phyloP scores from a whole-genome alignment of 2,888 invertebrate genomes.

The Lasioglossum vierecki region DNA sequence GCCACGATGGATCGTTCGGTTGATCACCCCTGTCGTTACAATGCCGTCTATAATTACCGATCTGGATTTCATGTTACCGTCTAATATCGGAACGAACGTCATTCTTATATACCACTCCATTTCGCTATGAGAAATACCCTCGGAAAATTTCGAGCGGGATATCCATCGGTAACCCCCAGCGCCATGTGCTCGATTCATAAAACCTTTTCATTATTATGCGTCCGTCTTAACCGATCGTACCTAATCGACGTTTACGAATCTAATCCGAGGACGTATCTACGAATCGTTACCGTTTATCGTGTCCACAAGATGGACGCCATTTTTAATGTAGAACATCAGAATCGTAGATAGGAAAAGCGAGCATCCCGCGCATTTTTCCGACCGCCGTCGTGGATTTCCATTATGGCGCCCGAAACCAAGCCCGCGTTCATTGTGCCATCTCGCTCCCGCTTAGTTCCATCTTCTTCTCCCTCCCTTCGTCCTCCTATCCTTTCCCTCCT shows the following conservation, averaged over 20 bases:
- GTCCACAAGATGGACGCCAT: conserved; percentile 67
- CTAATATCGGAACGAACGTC: conserved; percentile 55
- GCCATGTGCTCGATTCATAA: conserved; percentile 71
- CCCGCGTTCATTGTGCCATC: conserved; percentile 69
- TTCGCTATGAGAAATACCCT: not conserved
- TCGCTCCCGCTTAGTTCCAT: conserved; percentile 42
- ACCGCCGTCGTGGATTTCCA: conserved; percentile 66
- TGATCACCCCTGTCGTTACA: conserved; percentile 75
- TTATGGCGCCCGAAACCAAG: conserved; percentile 76
- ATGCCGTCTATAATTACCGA: conserved; percentile 78
- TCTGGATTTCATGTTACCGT: conserved; percentile 62
- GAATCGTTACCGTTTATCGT: not conserved
- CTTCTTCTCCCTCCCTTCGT: conserved; percentile 40
- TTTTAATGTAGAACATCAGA: conserved; percentile 61
- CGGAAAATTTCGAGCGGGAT: conserved; percentile 56
- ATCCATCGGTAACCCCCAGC: conserved; percentile 52
- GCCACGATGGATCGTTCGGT: conserved; percentile 66
- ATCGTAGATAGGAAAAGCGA: conserved; percentile 63
- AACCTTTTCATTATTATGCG: conserved; percentile 16
- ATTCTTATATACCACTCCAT: not conserved
- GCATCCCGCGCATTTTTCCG: conserved; percentile 81
- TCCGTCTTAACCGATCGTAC: conserved; percentile 4
- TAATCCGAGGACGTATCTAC: not conserved
- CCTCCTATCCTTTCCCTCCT: not conserved
- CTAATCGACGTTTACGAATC: not conserved